A percentile compares a stretch with the other conserved stretches of the same genome.
phyloP scores from a whole-genome alignment of 2,113 vertebrate species.

The Cyanoliseus patagonus region DNA sequence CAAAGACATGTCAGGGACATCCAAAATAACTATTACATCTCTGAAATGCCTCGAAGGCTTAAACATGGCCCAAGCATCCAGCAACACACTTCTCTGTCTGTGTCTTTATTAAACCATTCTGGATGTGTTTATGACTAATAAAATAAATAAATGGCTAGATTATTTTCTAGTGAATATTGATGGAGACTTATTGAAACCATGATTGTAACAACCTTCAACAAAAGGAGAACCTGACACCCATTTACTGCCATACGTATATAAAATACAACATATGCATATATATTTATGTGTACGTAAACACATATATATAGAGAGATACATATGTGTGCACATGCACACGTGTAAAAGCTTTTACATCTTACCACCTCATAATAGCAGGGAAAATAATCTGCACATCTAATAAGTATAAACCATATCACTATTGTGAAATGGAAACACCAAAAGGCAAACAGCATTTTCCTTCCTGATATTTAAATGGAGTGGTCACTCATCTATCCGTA shows the following conservation, averaged over 20 bases:
- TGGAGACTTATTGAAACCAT: background rate
- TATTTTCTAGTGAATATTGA: background rate
- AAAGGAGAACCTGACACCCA: background rate
- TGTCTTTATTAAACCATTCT: background rate
- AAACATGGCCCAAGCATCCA: background rate
- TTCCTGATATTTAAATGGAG: background rate
- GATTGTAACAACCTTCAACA: background rate
- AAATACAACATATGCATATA: background rate
- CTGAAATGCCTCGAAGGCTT: background rate
- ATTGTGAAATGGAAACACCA: background rate
- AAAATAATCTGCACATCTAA: background rate
- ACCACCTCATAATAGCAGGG: background rate
- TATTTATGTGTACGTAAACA: background rate
- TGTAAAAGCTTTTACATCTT: background rate
- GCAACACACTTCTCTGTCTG: background rate
- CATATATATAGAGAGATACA: accelerated
- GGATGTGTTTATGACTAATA: background rate
- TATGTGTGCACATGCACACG: background rate
- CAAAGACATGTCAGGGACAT: background rate
- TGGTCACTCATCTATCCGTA: background rate
- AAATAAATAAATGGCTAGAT: background rate
- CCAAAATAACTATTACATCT: background rate
- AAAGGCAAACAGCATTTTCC: background rate
- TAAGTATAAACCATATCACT: background rate
- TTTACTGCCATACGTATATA: background rate